Percentiles rank a stretch among this genome's conserved stretches.
Evolutionary conservation across 2,888 invertebrate species (phyloP).

Genomic region (Syrphus vitripennis): DNA sequence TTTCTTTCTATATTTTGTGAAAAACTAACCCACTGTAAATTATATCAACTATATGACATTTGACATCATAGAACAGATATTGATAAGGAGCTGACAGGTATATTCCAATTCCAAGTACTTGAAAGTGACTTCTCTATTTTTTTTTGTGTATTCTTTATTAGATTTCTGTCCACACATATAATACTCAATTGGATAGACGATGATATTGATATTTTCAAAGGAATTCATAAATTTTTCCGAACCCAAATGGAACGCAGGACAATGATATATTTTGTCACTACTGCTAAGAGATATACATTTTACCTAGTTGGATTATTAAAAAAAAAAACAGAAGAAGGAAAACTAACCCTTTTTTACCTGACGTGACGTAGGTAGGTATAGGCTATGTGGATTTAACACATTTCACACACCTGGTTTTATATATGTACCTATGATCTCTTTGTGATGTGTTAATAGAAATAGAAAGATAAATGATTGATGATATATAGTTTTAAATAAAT

Average conservation of each 20-base stretch:
- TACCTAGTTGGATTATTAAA: conserved; percentile 17
- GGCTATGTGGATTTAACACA: neutral
- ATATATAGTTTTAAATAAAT: too few species aligned
- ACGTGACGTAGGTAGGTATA: too few species aligned
- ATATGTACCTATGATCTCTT: too few species aligned
- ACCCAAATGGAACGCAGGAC: neutral
- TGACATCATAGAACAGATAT: neutral
- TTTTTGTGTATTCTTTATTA: neutral
- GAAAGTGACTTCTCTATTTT: conserved; percentile 4
- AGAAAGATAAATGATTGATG: too few species aligned
- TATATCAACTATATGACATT: neutral
- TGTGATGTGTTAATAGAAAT: too few species aligned
- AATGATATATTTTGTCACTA: neutral
- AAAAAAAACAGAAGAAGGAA: too few species aligned
- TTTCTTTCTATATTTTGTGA: neutral
- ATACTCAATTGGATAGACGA: conserved; percentile 9
- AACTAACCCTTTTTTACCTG: neutral
- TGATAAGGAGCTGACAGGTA: conserved; percentile 68
- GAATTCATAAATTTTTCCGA: conserved; percentile 36
- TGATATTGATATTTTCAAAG: neutral
- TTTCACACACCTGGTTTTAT: conserved; percentile 33
- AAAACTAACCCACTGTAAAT: neutral
- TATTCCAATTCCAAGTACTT: conserved; percentile 46
- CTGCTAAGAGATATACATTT: neutral
- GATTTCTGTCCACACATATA: neutral